phyloP scores from a whole-genome alignment of 2,797 vertebrate genomes.

The Bufotes viridis region DNA sequence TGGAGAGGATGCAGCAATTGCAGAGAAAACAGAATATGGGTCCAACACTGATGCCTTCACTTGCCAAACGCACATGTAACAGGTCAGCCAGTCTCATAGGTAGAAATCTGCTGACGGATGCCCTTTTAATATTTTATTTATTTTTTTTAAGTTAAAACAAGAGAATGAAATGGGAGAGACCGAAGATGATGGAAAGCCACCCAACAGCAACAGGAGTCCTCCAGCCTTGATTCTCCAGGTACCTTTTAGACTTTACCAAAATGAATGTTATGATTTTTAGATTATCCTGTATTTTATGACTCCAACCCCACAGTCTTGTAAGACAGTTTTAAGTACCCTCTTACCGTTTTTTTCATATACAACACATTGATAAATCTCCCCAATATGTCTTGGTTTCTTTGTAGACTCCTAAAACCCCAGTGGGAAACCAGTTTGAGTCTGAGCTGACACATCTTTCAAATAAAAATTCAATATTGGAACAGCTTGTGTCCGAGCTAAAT shows the following conservation, averaged over 20 bases:
- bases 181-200: conserved; percentile 3
- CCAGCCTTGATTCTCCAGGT: conserved; percentile 39
- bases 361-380: background rate
- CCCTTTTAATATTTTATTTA: background rate
- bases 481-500: conserved; percentile 86
- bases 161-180: background rate
- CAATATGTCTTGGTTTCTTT: conserved; percentile 36
- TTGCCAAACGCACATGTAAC: no score
- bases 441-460: conserved; percentile 86
- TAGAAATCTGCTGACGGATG: no score
- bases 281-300: background rate
- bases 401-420: conserved; percentile 84
- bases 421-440: conserved; percentile 81
- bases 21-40: no score
- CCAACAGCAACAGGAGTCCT: conserved; percentile 22
- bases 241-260: background rate
- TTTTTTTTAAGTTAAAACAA: conserved; percentile 14
- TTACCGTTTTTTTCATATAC: background rate
- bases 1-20: no score
- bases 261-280: background rate
- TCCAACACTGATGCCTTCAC: no score
- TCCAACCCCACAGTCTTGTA: no score
- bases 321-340: background rate
- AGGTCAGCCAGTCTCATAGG: no score
- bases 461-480: conserved; percentile 85